Evolutionary conservation across 2,113 vertebrate species (phyloP).

Genomic region (Notothenia coriiceps): DNA sequence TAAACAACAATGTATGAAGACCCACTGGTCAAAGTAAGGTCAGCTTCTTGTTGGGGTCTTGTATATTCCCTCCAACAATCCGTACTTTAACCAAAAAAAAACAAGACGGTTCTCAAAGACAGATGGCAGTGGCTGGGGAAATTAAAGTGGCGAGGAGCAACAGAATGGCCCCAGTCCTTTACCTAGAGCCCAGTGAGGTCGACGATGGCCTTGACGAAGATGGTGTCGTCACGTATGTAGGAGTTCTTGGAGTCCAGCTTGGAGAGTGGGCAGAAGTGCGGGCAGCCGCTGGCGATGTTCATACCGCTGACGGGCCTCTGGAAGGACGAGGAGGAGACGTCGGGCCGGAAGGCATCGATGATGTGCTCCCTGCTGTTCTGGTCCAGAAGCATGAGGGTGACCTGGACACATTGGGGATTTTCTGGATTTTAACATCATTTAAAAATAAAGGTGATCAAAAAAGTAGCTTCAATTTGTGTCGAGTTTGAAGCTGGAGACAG

Average conservation of each 20-base stretch:
- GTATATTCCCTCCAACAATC: slow-evolving; percentile 21
- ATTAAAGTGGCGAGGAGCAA: slow-evolving; percentile 35
- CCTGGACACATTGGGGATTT: slow-evolving; percentile 79
- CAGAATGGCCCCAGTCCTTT: slow-evolving; percentile 30
- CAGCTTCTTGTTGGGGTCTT: slow-evolving; percentile 21
- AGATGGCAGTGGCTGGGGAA: slow-evolving; percentile 25
- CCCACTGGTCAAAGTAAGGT: slow-evolving; percentile 4
- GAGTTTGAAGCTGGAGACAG: neutral
- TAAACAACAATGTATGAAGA: slow-evolving; percentile 26
- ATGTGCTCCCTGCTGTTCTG: slow-evolving; percentile 98
- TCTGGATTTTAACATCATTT: too few relatives aligned
- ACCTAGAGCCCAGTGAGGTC: slow-evolving; percentile 93
- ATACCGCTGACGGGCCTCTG: slow-evolving; percentile 94
- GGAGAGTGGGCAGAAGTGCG: slow-evolving; percentile 94
- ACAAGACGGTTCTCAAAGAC: slow-evolving; percentile 14
- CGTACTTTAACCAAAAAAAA: slow-evolving; percentile 25
- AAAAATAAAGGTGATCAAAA: too few relatives aligned
- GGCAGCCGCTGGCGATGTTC: slow-evolving; percentile 99
- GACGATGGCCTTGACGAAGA: slow-evolving; percentile 98
- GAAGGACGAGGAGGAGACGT: slow-evolving; percentile 94
- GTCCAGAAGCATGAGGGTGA: slow-evolving; percentile 97
- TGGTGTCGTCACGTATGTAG: slow-evolving; percentile 94
- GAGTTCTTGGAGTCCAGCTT: slow-evolving; percentile 94
- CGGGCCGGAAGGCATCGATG: slow-evolving; percentile 96
- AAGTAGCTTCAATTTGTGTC: too few relatives aligned